Evolutionary conservation across 92 coral and sea anemone genomes (phyloP).

Genomic region (Phenganax subtilis): DNA sequence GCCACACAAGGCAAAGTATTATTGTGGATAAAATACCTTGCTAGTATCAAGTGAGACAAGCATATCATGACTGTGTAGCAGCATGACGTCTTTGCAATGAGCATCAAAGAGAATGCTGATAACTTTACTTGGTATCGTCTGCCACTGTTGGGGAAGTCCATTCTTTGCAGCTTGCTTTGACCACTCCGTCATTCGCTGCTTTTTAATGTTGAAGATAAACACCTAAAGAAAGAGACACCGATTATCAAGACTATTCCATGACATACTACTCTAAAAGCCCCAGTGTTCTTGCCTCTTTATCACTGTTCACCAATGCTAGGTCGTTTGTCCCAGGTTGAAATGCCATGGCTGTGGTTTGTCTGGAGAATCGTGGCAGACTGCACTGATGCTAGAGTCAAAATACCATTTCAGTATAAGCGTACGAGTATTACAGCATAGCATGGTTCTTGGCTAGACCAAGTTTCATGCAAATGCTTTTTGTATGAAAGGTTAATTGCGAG

Average conservation of each 20-base stretch:
- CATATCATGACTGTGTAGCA: conserved; percentile 62
- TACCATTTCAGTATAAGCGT: too few species aligned
- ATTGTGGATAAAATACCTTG: conserved; percentile 48
- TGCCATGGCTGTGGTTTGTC: conserved; percentile 80
- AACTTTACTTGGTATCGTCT: conserved; percentile 51
- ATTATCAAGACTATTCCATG: too few species aligned
- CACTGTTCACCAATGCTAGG: conserved; percentile 57
- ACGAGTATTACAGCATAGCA: background rate
- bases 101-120: conserved; percentile 67
- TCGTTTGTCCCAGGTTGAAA: conserved; percentile 75
- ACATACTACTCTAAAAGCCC: background rate
- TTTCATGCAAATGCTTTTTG: too few species aligned
- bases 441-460: background rate
- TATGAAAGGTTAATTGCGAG: background rate
- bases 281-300: conserved; percentile 56
- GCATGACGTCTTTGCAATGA: conserved; percentile 52
- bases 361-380: conserved; percentile 63
- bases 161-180: conserved; percentile 58
- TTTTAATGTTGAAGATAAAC: conserved; percentile 57
- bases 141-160: conserved; percentile 84
- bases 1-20: background rate
- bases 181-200: conserved; percentile 71
- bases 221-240: conserved; percentile 44
- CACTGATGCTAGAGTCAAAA: conserved; percentile 46
- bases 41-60: conserved; percentile 66